Evolutionary conservation across 2,888 invertebrate genomes (phyloP), one percentile per base, ranked within the genome.

Genomic region (Platycheirus albimanus): DNA sequence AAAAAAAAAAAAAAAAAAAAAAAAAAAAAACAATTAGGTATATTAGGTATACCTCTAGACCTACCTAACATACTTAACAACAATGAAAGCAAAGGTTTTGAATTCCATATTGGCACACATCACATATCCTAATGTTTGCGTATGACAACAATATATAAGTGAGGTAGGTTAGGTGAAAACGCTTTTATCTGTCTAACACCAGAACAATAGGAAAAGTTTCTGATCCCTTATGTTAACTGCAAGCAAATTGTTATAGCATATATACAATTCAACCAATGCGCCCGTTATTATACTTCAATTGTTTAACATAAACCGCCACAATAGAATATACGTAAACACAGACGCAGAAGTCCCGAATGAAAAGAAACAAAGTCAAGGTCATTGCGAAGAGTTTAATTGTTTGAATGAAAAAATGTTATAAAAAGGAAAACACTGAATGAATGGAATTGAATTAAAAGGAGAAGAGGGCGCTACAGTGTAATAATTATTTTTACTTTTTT

Each of bases 361-460:
- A 87, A 87, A 87, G 88, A 88, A 90, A 89, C 90, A 89, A 90
- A 89, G 89, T 89, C 89, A 89, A 89, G 89, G 89, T 89, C 89
- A 89, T 87, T 88, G 88, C 88, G 89, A 90, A 90, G 89, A 90
- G 89, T 90, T 90, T 90, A 90, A 90, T 90, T 90, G 90, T 90
- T 90, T 89, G 86, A 87, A 88, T 85, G 87, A 85, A 67, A 79
- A 81, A 83, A 83, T 77, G 61, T 63, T 83, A 78, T 74, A 78
- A 83, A 83, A 83, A 74, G 64, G 61, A 81, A 75, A 80, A 76
- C 67, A 71, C 72, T 78, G 83, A 83, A 78, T 83, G 83, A 83
- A 83, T 83, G 78, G 83, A 83, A 83, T 83, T 83, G 83, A 83
- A 83, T 83, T 72, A 74, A 81, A 77, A 77, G 78, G 58, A 72